These are phyloP conservation scores for Bovichtus variegatus DNA, from an alignment of 2,797 vertebrate species.

Conservation along the genomic window DNA sequence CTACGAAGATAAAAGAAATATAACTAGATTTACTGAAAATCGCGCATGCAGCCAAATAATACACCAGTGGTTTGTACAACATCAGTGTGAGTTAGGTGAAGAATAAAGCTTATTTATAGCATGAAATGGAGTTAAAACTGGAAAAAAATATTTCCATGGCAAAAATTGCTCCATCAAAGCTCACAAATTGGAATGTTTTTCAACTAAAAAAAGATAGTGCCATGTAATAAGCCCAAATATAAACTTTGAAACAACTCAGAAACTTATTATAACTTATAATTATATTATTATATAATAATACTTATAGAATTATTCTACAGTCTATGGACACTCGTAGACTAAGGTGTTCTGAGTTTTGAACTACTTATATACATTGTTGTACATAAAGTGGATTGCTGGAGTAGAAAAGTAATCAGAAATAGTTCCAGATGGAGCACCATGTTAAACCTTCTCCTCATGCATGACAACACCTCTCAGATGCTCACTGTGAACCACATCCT, in stretches of 20 bases:
- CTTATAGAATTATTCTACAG: too few species aligned
- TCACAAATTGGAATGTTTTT: not conserved
- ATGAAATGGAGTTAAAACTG: constrained; percentile 11
- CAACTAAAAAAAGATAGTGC: not conserved
- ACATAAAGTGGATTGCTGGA: not conserved
- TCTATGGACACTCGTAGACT: too few species aligned
- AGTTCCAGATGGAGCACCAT: constrained; percentile 17
- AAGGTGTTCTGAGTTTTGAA: too few species aligned
- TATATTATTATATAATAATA: too few species aligned
- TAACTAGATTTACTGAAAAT: constrained; percentile 13
- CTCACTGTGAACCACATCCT: constrained; percentile 4
- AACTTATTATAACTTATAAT: too few species aligned
- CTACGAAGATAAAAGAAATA: constrained; percentile 8
- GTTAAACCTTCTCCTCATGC: constrained; percentile 4
- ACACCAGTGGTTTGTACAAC: constrained; percentile 12
- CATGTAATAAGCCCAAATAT: not conserved
- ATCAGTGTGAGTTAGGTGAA: constrained; percentile 3
- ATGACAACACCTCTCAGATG: constrained; percentile 17
- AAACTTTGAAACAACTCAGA: not conserved
- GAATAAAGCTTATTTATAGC: not conserved
- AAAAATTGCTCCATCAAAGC: not conserved
- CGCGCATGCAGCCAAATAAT: constrained; percentile 11
- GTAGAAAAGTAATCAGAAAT: constrained; percentile 14
- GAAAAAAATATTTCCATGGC: not conserved
- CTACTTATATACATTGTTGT: not conserved